Base-by-base conservation (phyloP, 2,888 invertebrate genomes). In the Nephrotoma appendiculata region DNA sequence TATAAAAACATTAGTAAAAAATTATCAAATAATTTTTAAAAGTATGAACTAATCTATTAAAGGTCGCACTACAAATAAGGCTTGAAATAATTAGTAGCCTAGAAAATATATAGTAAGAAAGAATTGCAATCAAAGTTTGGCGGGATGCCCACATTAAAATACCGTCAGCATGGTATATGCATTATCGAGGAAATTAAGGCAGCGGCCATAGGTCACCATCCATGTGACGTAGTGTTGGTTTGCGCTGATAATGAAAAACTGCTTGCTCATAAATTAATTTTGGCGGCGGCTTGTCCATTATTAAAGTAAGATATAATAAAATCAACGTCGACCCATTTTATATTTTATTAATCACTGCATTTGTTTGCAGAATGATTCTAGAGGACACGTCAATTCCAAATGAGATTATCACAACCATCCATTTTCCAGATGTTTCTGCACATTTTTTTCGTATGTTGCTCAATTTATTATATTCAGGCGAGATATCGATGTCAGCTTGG, bases 141-240 rank as follows among this genome's bases (percentile, higher is more conserved):
- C 90, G 91, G 91, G 90, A 92, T 96, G 94, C 94, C 97, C 93
- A 97, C 96, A 91, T 95, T 97, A 93, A 96, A 96, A 93, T 97
- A 97, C 93, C 96, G 96, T 93, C 97, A 97, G 94, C 97, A 97
- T 94, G 96, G 96, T 94, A 96, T 96, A 93, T 96, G 96, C 93
- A 95, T 97, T 93, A 95, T 96, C 92, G 96, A 96, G 92, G 97
- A 97, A 93, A 96, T 97, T 91, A 95, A 96, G 91, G 96, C 96
- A 91, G 97, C 97, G 94, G 96, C 96, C 93, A 94, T 95, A 90
- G 96, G 96, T 89, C 96, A 96, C 91, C 95, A 96, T 92, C 96
- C 95, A 92, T 96, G 96, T 88, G 97, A 97, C 93, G 94, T 97
- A 92, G 95, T 95, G 90, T 94, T 97, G 90, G 95, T 96, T 88